phyloP scores from a whole-genome alignment of 2,113 vertebrate genomes.

The Myotis davidii region DNA sequence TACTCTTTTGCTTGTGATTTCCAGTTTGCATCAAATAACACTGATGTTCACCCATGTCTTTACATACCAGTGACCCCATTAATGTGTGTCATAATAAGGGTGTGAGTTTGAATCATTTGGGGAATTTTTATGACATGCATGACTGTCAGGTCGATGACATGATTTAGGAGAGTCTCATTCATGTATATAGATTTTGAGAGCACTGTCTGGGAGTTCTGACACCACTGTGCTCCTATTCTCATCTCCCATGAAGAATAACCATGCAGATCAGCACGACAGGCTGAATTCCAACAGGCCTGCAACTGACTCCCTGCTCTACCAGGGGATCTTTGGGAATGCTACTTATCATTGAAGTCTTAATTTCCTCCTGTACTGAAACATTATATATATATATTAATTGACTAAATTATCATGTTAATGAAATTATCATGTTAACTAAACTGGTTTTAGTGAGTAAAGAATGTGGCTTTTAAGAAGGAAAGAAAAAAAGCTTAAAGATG shows the following conservation, averaged over 20 bases:
- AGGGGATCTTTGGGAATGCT: not conserved
- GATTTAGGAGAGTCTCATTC: not conserved
- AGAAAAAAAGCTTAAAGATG: too few species aligned
- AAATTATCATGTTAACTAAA: not conserved
- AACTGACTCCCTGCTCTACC: not conserved
- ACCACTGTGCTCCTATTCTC: not conserved
- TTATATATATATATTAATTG: too few species aligned
- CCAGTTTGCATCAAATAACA: not conserved
- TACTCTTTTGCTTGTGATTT: not conserved
- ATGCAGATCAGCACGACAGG: not conserved
- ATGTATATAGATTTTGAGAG: not conserved
- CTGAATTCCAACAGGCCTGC: not conserved
- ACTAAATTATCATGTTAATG: not conserved
- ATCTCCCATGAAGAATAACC: not conserved
- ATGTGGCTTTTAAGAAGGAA: too few species aligned
- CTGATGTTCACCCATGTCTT: not conserved
- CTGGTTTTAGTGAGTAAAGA: not conserved
- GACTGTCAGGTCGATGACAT: accelerated
- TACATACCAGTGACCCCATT: not conserved
- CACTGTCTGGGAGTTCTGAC: not conserved
- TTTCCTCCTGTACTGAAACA: not conserved
- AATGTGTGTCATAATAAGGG: not conserved
- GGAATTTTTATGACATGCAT: not conserved
- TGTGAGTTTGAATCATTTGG: not conserved
- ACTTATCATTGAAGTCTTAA: not conserved